A percentile compares a stretch with the other conserved stretches of the same genome.
These are phyloP conservation scores for Pangasius krempfi DNA, from an alignment of 2,797 vertebrate species.

Conservation along the genomic window DNA sequence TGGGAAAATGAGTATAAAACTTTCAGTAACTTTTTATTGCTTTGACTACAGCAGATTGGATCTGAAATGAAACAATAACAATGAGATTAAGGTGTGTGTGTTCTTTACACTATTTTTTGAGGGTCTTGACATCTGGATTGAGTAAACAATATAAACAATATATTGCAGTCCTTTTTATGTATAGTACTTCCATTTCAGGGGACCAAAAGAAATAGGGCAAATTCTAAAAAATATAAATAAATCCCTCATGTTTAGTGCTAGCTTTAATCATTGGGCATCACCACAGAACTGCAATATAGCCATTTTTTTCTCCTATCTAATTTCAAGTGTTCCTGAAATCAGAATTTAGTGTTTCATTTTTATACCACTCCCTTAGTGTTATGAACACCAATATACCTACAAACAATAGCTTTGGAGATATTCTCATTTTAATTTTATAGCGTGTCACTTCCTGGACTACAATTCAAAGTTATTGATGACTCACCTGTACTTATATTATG, in stretches of 20 bases:
- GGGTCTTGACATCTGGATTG: not conserved
- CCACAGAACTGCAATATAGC: not conserved
- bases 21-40: conserved; percentile 9
- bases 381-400: not conserved
- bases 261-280: not conserved
- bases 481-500: not conserved
- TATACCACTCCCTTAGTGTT: not conserved
- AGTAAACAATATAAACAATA: not conserved
- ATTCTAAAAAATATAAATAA: not conserved
- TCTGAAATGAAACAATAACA: conserved; percentile 22
- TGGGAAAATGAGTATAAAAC: not conserved
- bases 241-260: not conserved
- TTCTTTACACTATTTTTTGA: not conserved
- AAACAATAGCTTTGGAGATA: not conserved
- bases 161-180: not conserved
- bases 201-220: not conserved
- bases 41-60: not conserved
- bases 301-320: not conserved
- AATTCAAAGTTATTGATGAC: not conserved
- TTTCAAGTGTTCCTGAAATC: not conserved
- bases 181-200: not conserved
- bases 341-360: not conserved
- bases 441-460: not conserved
- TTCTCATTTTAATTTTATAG: not conserved
- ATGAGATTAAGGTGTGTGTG: conserved; percentile 4